Percentiles rank a stretch among this genome's conserved stretches.
These are phyloP conservation scores for Vollenhovia emeryi DNA, from an alignment of 1,140 invertebrate genomes.

Conservation along the genomic window DNA sequence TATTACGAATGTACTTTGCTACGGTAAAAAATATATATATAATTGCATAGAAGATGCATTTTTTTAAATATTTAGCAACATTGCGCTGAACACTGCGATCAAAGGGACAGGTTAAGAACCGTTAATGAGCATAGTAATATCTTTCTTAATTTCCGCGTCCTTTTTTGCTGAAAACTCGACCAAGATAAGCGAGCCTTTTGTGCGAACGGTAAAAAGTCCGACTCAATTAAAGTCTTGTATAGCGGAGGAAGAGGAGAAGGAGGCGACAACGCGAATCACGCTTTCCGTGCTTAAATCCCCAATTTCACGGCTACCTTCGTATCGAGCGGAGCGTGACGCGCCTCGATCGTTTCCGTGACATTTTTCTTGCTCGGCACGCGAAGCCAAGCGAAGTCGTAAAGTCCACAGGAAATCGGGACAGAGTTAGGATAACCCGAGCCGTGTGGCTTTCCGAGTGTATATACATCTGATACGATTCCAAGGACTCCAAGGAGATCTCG, in stretches of 20 bases:
- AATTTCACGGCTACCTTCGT: slow-evolving; percentile 72
- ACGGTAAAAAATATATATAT: not conserved
- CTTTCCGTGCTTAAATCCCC: slow-evolving; percentile 59
- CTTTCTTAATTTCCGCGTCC: slow-evolving; percentile 47
- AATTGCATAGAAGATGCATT: not conserved
- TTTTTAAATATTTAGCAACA: not conserved
- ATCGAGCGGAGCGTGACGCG: slow-evolving; percentile 67
- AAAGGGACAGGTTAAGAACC: not conserved
- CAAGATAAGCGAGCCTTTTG: slow-evolving; percentile 27
- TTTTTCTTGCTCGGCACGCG: slow-evolving; percentile 68
- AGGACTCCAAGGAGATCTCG: not conserved
- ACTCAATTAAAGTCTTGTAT: slow-evolving; percentile 69
- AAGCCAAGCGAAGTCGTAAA: slow-evolving; percentile 53
- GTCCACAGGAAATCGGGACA: slow-evolving; percentile 61
- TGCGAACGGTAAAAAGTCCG: slow-evolving; percentile 46
- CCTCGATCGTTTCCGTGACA: slow-evolving; percentile 63
- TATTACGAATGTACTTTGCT: slow-evolving; percentile 1
- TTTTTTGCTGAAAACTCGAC: slow-evolving; percentile 22
- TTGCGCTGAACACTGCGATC: not conserved
- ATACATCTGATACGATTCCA: slow-evolving; percentile 10
- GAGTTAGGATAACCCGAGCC: slow-evolving; percentile 46
- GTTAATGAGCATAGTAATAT: slow-evolving; percentile 51
- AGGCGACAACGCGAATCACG: slow-evolving; percentile 45
- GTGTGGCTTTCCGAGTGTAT: slow-evolving; percentile 14
- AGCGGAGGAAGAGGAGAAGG: not conserved